Evolutionary conservation across 35 echinoderm and acorn worm genomes (phyloP), one percentile per base, ranked within the genome.

Genomic region (Diadema setosum): DNA sequence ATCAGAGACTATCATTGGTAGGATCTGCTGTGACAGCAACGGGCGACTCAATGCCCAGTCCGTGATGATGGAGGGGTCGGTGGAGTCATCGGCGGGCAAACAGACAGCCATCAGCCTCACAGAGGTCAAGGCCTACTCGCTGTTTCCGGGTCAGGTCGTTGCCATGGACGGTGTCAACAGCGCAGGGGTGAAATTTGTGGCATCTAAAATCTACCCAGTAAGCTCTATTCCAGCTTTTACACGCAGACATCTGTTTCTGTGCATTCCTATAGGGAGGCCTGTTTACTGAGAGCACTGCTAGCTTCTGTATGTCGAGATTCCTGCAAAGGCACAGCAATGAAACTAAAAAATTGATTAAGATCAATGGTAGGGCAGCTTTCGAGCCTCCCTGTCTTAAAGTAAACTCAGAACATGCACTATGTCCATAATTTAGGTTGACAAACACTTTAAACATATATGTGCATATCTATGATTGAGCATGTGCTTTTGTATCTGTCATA

Each of bases 1-100:
- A 50, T 49, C 87, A 52, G 87, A 89, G 25, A 87, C 95, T 11
- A 84, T 93, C 12, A 85, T 93, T 15, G 95, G 95, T 46, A 83
- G 95, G 41, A 83, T 97, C 40, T 97, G 95, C 55, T 97, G 95
- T 69, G 95, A 97, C 27, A 90, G 95, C 84, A 93, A 86, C 26
- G 95, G 95, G 5, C 87, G 88, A 37, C 84, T 97, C 18, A 97
- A 97, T 65, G 58, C 91, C 27, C 91, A 93, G 42, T 97, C 95
- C 45, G 95, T 97, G 15, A 67, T 97, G 16, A 32, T 97, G 46
- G 95, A 93, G 31, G 94, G 95, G 1, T 97, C 95, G 0, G 95
- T 97, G 3, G 95, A 97, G 14, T 74, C 91, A 0, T 93, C 91
- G 20, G 70, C 95, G 0, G 95, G 95, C 30, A 97, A 93, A 83